These are phyloP conservation scores for Brassicogethes aeneus DNA, from an alignment of 2,888 invertebrate genomes.

Conservation along the genomic window DNA sequence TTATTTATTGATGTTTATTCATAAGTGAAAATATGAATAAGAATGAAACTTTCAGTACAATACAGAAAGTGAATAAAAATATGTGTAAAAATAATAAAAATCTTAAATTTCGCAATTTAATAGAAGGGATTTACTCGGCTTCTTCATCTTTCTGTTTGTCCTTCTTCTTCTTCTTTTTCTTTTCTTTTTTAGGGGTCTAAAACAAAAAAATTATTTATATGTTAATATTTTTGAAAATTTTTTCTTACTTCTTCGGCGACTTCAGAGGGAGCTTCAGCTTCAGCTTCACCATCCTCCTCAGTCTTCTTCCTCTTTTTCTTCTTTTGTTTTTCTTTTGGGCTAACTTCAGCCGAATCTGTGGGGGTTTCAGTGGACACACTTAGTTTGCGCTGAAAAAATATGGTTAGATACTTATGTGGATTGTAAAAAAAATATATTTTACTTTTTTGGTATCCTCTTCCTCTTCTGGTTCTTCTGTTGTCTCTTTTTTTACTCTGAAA, in stretches of 20 bases:
- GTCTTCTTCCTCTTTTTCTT: constrained; percentile 50
- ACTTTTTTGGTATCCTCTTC: constrained; percentile 16
- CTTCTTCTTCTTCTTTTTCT: constrained; percentile 21
- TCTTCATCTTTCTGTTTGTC: constrained; percentile 16
- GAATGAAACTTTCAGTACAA: too few species aligned
- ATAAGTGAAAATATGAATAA: too few species aligned
- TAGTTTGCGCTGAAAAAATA: constrained; percentile 19
- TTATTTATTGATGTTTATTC: too few species aligned
- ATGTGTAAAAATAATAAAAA: constrained; percentile 2
- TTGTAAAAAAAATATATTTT: too few species aligned
- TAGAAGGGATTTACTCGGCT: too few species aligned
- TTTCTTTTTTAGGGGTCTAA: constrained; percentile 19
- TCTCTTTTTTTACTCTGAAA: constrained; percentile 17
- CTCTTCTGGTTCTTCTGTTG: constrained; percentile 16
- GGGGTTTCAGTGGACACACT: constrained; percentile 20
- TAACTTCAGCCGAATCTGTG: constrained; percentile 37
- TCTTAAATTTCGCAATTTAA: constrained; percentile 7
- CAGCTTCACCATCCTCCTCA: constrained; percentile 23
- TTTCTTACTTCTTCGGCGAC: constrained; percentile 4
- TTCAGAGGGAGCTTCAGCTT: constrained; percentile 21
- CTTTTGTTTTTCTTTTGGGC: constrained; percentile 57
- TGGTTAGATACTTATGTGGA: too few species aligned
- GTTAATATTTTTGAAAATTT: too few species aligned
- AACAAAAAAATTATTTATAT: constrained; percentile 1
- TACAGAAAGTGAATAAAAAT: neutral